These are phyloP conservation scores for Clarias gariepinus DNA, from an alignment of 2,113 vertebrate species.

Conservation along the genomic window DNA sequence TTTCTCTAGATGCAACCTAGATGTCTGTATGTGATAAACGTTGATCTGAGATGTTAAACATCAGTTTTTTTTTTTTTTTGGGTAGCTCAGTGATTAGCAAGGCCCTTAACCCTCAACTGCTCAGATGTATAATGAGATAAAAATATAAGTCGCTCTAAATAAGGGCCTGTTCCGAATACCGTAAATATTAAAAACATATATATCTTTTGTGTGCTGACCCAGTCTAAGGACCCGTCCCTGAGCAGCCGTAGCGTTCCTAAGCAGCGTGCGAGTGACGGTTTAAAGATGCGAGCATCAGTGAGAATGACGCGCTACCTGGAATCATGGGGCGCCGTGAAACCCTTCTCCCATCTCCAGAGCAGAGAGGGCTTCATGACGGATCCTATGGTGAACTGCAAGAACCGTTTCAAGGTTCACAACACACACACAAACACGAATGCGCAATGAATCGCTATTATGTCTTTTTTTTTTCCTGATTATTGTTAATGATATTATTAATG, in stretches of 20 bases:
- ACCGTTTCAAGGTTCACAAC: constrained; percentile 75
- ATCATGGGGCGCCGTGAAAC: constrained; percentile 94
- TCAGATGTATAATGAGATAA: too few species aligned
- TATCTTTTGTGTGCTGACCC: not conserved
- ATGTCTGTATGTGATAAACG: not conserved
- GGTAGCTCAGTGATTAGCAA: too few species aligned
- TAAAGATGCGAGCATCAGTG: constrained; percentile 94
- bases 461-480: not conserved
- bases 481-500: not conserved
- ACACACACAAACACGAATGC: not conserved
- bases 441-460: not conserved
- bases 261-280: constrained; percentile 80
- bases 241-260: constrained; percentile 75
- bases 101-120: too few species aligned
- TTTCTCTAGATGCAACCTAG: not conserved
- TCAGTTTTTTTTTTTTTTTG: not conserved
- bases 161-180: too few species aligned
- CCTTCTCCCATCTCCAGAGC: constrained; percentile 92
- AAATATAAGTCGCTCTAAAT: too few species aligned
- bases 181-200: too few species aligned
- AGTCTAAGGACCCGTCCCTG: constrained; percentile 82
- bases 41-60: not conserved
- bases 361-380: constrained; percentile 83
- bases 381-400: constrained; percentile 73
- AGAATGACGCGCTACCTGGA: constrained; percentile 96